Base-by-base conservation (phyloP, 2,888 invertebrate species). In the Bellardia bayeri region DNA sequence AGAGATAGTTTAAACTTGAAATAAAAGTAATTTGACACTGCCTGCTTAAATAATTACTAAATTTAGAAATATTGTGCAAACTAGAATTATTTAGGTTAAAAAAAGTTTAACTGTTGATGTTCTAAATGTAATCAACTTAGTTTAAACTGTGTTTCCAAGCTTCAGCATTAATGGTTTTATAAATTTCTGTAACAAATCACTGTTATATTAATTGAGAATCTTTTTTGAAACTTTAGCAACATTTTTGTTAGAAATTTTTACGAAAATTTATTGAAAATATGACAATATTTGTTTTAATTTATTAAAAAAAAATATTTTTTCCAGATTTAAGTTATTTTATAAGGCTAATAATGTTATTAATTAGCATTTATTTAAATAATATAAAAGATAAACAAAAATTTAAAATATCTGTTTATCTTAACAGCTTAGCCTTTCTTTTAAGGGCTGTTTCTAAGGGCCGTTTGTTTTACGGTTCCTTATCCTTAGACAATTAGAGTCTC, bases 401-500 rank as follows among this genome's bases (percentile, higher is more conserved):
- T 9, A 37, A 37, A 6, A 33, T 51, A 14, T 51, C 37, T 37
- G 37, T 37, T 37, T 37, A 37, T 37, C 37, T 37, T 37, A 37
- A 5, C 6, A 4, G 37, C 37, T 37, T 37, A 16, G 16, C 23
- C 37, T 37, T 23, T 49, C 37, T 37, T 23, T 49, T 23, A 61
- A 51, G 66, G 45, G 37, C 9, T 63, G 40, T 2, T 9, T 45
- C 9, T 4, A 13, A 0, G 45, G 9, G 13, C 9, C 11, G 45
- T 33, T 76, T 56, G 16, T 30, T 40, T 51, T 45, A 0, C 23
- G 6, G 6, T 45, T 0, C 4, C n/a, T 30, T 80, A 90, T 91
- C 93, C 93, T 90, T 92, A 92, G 92, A 92, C 92, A 91, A 92
- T 87, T 92, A 86, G 89, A 91, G 92, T 92, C 92, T 92, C 92